Evolutionary conservation across 2,797 vertebrate species (phyloP), one percentile per base, ranked within the genome.

Genomic region (Scyliorhinus canicula): DNA sequence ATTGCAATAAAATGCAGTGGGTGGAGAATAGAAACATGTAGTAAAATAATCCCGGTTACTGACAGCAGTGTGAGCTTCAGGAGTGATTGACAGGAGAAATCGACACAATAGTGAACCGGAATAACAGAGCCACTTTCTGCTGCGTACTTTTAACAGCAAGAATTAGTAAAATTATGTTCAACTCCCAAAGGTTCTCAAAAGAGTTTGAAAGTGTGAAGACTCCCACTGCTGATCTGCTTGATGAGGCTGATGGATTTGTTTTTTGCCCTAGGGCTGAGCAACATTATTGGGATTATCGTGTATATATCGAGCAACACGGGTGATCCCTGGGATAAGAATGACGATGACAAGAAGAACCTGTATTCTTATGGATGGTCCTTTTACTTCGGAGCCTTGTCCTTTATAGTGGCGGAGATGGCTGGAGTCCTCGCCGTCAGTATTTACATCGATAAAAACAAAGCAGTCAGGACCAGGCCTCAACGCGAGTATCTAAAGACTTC

Each of bases 351-450:
- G 96, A 99, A 99, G 96, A 98, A 97, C 97, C 97, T 98, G 6
- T 99, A 99, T 97, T 98, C 97, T 97, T 99, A 99, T 0, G 99
- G 99, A 1, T 99, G 99, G 99, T 99, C 99, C 21, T 99, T 99
- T 95, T 99, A 99, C 96, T 99, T 99, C 0, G 98, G 99, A 65
- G 99, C 99, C 31, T 97, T 99, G 96, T 99, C 99, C 55, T 99
- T 99, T 95, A 99, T 99, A 0, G 98, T 99, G 96, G 98, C 99
- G 0, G 99, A 99, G 96, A 98, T 98, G 3, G 97, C 99, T 95
- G 99, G 98, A 0, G 99, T 99, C 69, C 97, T 99, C 69, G 98
- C 98, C 0, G 98, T 99, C 96, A 99, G 99, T 97, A 99, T 99
- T 96, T 99, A 98, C 96, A 99, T 99, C 0, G 99, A 99, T 97